phyloP scores from a whole-genome alignment of 2,888 invertebrate species.

The Petrolisthes cinctipes region DNA sequence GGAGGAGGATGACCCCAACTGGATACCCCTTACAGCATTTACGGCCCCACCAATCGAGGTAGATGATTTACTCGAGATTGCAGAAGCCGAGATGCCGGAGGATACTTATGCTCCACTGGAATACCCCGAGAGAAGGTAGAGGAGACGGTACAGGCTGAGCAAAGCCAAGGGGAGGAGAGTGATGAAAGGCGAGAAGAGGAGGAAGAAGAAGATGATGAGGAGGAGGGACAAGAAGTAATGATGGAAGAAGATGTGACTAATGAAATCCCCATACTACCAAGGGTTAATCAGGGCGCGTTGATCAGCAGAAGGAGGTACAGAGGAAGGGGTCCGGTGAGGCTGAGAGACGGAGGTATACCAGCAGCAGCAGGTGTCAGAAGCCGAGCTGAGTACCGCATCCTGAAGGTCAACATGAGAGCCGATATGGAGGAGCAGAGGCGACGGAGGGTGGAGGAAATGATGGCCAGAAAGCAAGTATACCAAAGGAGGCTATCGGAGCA shows the following conservation, averaged over 20 bases:
- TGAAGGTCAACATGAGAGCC: background rate
- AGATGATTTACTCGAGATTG: constrained; percentile 50
- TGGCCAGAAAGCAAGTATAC: background rate
- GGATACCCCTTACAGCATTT: constrained; percentile 47
- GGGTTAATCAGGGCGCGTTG: background rate
- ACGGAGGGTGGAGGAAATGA: background rate
- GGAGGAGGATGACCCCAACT: constrained; percentile 37
- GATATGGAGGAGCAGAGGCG: background rate
- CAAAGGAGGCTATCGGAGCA: background rate
- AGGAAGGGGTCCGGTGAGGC: too few relatives aligned
- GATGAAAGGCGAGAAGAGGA: background rate
- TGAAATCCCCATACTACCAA: background rate
- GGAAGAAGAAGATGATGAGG: background rate
- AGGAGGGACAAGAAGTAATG: background rate
- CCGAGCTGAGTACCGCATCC: background rate
- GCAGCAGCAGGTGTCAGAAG: background rate
- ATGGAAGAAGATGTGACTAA: background rate
- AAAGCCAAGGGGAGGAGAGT: background rate
- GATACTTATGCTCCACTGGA: constrained; percentile 43
- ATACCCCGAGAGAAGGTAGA: background rate
- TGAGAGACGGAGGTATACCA: too few relatives aligned
- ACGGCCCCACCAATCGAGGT: constrained; percentile 36
- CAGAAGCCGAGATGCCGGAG: constrained; percentile 52
- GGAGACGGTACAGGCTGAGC: background rate
- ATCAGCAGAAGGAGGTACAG: background rate